These are phyloP conservation scores for Heliothis peltigera DNA, from an alignment of 2,888 invertebrate genomes.

Conservation along the genomic window DNA sequence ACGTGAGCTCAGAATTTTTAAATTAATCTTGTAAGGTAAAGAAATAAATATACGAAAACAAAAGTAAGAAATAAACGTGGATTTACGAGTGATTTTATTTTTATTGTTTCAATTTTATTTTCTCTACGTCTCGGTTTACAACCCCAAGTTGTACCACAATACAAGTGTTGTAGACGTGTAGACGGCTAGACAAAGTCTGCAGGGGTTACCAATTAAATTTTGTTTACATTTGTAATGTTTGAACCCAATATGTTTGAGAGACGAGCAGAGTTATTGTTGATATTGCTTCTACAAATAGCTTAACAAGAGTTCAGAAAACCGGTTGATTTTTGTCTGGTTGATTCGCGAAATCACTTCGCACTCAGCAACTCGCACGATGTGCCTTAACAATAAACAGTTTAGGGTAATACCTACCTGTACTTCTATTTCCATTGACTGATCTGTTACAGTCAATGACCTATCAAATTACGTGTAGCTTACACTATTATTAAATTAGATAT, in stretches of 20 bases:
- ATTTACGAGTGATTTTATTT: constrained; percentile 30
- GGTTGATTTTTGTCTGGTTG: too few relatives aligned
- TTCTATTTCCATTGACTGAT: too few relatives aligned
- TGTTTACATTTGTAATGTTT: constrained; percentile 36
- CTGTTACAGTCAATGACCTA: too few relatives aligned
- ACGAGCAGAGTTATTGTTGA: constrained; percentile 4
- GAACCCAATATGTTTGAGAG: constrained; percentile 20
- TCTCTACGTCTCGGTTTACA: constrained; percentile 41
- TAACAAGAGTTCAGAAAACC: not conserved
- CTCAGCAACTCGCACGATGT: too few relatives aligned
- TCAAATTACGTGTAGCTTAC: too few relatives aligned
- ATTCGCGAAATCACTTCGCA: too few relatives aligned
- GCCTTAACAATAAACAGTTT: too few relatives aligned
- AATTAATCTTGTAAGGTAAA: not conserved
- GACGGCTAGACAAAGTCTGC: constrained; percentile 55
- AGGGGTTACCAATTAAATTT: constrained; percentile 52
- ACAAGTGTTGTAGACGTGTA: constrained; percentile 37
- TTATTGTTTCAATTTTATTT: constrained; percentile 47
- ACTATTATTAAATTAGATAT: too few relatives aligned
- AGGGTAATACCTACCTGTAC: too few relatives aligned
- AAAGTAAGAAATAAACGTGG: constrained; percentile 10
- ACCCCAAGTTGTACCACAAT: constrained; percentile 27
- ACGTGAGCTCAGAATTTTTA: not conserved
- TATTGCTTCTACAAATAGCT: constrained; percentile 5
- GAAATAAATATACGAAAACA: not conserved